phyloP scores from a whole-genome alignment of 2,888 invertebrate genomes.

The Augiades crinisus region DNA sequence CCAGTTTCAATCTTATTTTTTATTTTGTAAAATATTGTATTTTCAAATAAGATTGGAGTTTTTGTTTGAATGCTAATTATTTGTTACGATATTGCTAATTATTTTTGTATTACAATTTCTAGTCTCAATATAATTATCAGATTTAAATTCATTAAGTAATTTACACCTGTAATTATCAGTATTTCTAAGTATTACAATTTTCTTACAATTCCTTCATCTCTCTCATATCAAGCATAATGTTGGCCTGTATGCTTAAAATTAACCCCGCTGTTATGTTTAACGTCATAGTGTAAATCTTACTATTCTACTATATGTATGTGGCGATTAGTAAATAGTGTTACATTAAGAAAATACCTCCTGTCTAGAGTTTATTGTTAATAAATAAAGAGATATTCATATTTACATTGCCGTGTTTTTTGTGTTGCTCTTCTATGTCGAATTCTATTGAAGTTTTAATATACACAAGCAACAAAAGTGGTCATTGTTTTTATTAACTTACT shows the following conservation, averaged over 20 bases:
- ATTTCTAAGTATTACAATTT: constrained; percentile 1
- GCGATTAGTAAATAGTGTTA: constrained; percentile 45
- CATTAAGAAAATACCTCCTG: constrained; percentile 70
- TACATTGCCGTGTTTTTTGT: constrained; percentile 31
- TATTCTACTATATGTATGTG: constrained; percentile 49
- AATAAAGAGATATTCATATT: constrained; percentile 79
- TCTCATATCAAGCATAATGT: neutral
- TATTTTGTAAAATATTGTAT: neutral
- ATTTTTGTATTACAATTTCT: too few species aligned
- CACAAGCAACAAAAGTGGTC: constrained; percentile 15
- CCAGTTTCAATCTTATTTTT: neutral
- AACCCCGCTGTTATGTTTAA: neutral
- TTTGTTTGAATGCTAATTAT: too few species aligned
- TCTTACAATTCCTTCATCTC: neutral
- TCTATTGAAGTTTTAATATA: constrained; percentile 20
- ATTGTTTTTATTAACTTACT: constrained; percentile 7
- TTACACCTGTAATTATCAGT: neutral
- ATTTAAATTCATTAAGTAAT: neutral
- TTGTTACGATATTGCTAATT: too few species aligned
- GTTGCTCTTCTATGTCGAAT: constrained; percentile 26
- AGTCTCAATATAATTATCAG: too few species aligned
- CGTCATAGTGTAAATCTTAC: constrained; percentile 34
- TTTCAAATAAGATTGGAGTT: too few species aligned
- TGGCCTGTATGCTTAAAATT: neutral
- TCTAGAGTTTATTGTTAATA: constrained; percentile 75